Base-by-base conservation (phyloP, 2,888 invertebrate genomes). In the Campaea margaritaria region DNA sequence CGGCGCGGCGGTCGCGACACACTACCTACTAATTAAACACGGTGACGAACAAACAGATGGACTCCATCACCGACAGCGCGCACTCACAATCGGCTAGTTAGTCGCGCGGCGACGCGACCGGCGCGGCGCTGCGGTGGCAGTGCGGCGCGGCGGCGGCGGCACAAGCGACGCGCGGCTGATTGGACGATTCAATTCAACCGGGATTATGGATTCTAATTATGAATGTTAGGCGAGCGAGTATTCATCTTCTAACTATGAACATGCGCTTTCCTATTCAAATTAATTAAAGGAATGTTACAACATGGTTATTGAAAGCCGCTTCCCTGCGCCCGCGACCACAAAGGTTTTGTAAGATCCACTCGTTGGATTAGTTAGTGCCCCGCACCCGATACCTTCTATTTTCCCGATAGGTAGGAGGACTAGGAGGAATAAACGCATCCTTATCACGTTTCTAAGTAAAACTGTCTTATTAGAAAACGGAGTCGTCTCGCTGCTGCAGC, bases 1-100 rank as follows among this genome's bases (percentile, higher is more conserved):
- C 36, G 12, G 48, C 53, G 41, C 45, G 44, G 28, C 46, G 28
- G 31, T 43, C 27, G 45, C 28, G 21, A 34, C 34, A 43, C 38
- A 12, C 44, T 46, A 34, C 34, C 41, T 34, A 44, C 81, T 86
- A 82, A 86, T 86, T 85, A 87, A 79, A 79, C 64, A 69, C 70
- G 73, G 81, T 86, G 86, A 86, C 83, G 81, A 81, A 83, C 85
- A 79, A 70, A 76, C 74, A 67, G 46, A 59, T 50, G 51, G 49
- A 27, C 27, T 5, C 27, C 27, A 27, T 27, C 15, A 28, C 4
- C 34, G n/a, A n/a, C n/a, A 4, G 21, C 21, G 38, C 21, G 47
- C n/a, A 15, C 41, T 13, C 42, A 54, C 58, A 58, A 58, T 43
- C 53, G 39, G 39, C 44, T 52, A 48, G 47, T 52, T 58, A 58